Conservation (phyloP, 2,797 vertebrate species). For the Anguilla anguilla region DNA sequence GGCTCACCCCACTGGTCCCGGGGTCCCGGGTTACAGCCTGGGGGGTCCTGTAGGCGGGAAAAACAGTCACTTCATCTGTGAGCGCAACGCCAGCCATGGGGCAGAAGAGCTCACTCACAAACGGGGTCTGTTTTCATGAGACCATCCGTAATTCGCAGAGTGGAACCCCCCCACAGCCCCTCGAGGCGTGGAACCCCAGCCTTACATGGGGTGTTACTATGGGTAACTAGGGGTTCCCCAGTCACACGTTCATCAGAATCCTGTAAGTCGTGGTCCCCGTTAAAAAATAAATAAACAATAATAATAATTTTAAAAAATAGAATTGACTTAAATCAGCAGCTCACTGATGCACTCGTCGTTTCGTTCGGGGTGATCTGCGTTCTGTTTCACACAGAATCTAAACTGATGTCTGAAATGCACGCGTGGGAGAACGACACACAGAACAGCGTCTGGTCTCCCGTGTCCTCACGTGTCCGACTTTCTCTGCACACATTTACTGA, state of each 20-base stretch:
- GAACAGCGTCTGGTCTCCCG: background rate
- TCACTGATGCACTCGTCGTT: background rate
- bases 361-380: background rate
- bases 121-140: background rate
- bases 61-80: background rate
- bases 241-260: background rate
- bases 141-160: background rate
- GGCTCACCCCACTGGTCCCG: background rate
- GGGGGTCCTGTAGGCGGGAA: background rate
- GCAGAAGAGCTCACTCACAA: background rate
- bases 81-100: background rate
- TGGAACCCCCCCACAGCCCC: background rate
- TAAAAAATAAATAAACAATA: no score
- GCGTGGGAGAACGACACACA: background rate
- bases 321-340: background rate
- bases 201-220: background rate
- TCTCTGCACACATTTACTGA: slow-evolving; percentile 25
- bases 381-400: background rate
- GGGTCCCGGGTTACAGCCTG: background rate
- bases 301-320: no score
- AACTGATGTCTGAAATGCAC: background rate
- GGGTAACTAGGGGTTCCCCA: background rate
- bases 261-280: background rate
- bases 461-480: slow-evolving; percentile 29
- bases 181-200: background rate